These are phyloP conservation scores for Phainopepla nitens DNA, from an alignment of 2,113 vertebrate genomes.

Conservation along the genomic window DNA sequence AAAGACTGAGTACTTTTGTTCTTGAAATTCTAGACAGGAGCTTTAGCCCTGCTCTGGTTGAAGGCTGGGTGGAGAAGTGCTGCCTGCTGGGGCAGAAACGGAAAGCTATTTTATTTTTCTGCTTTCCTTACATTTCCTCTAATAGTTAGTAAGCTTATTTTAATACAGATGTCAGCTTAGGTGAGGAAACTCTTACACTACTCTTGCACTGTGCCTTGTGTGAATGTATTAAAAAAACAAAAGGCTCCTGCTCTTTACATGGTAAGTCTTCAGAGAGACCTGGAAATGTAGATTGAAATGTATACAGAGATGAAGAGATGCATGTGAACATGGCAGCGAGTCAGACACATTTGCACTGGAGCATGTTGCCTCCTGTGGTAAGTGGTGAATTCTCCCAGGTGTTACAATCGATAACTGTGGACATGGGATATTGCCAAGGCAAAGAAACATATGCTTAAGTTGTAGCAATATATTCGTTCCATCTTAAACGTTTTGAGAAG, in stretches of 20 bases:
- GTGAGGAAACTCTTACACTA: neutral
- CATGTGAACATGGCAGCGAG: accelerated
- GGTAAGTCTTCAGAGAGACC: neutral
- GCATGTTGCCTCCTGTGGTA: neutral
- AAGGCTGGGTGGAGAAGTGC: neutral
- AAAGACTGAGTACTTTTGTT: neutral
- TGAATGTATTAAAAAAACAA: neutral
- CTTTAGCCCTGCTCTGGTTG: neutral
- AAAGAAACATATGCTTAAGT: neutral
- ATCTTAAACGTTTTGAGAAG: neutral
- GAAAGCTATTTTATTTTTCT: neutral
- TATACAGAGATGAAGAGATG: neutral
- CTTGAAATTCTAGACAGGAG: neutral
- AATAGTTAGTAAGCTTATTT: neutral
- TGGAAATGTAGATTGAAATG: neutral
- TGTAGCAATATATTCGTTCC: neutral
- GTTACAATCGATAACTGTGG: accelerated
- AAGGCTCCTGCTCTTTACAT: neutral
- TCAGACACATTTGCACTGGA: neutral
- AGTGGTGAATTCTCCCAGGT: neutral
- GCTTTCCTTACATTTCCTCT: neutral
- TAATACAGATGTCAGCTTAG: neutral
- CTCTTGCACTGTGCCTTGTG: neutral
- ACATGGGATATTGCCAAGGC: too few relatives aligned
- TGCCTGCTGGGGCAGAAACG: neutral